These are phyloP conservation scores for Phyllotreta cruciferae DNA, from an alignment of 2,888 invertebrate genomes.

Conservation along the genomic window DNA sequence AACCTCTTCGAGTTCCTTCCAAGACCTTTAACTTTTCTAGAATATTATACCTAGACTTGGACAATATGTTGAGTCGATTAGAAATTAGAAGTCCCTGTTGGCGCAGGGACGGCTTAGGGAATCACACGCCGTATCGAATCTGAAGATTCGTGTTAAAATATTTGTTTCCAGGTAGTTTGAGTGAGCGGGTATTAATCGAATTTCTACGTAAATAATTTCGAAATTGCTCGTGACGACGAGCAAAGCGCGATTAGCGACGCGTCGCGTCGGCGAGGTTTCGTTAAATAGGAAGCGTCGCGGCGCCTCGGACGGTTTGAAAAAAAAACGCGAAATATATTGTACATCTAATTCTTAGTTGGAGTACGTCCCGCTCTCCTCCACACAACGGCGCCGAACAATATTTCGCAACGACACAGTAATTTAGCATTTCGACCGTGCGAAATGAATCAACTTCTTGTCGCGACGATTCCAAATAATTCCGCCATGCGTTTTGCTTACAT, in stretches of 20 bases:
- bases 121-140: no score
- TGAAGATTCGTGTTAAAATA: no score
- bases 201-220: no score
- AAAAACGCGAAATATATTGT: background rate
- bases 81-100: no score
- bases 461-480: slow-evolving; percentile 23
- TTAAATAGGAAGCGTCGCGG: background rate
- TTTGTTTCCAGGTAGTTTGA: no score
- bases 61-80: slow-evolving; percentile 11
- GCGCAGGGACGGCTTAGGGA: no score
- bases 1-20: slow-evolving; percentile 40
- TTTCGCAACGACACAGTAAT: slow-evolving; percentile 23
- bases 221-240: no score
- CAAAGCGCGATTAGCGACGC: no score
- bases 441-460: slow-evolving; percentile 21
- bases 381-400: background rate
- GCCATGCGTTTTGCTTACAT: slow-evolving; percentile 3
- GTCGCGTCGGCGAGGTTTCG: background rate
- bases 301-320: background rate
- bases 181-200: no score
- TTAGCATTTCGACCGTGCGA: slow-evolving; percentile 24
- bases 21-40: slow-evolving; percentile 42
- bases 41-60: slow-evolving; percentile 30
- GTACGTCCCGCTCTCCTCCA: no score
- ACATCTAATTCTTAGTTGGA: background rate